A percentile compares a stretch with the other conserved stretches of the same genome.
phyloP scores from a whole-genome alignment of 2,113 vertebrate genomes.

The Gambusia holbrooki region DNA sequence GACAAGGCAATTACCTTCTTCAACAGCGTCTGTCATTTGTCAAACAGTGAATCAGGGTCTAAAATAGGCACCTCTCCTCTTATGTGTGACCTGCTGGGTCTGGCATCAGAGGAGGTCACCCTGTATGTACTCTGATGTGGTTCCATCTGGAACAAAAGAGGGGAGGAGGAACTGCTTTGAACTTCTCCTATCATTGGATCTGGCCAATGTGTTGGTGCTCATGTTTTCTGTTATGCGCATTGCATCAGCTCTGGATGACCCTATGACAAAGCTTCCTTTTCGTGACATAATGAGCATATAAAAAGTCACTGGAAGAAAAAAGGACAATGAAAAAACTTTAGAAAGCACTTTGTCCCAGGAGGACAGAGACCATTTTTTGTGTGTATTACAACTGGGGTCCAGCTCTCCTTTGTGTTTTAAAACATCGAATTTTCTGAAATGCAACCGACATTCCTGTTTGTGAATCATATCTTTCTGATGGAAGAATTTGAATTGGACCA shows the following conservation, averaged over 20 bases:
- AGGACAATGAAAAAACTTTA: slow-evolving; percentile 67
- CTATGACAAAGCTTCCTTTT: slow-evolving; percentile 68
- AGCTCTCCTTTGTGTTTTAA: slow-evolving; percentile 48
- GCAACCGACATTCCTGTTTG: slow-evolving; percentile 58
- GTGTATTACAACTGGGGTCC: slow-evolving; percentile 79
- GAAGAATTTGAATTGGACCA: slow-evolving; percentile 64
- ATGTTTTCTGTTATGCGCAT: slow-evolving; percentile 80
- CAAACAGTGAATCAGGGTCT: slow-evolving; percentile 61
- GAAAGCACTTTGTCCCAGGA: slow-evolving; percentile 47
- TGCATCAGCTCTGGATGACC: slow-evolving; percentile 75
- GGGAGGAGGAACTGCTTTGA: slow-evolving; percentile 46
- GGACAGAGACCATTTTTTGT: slow-evolving; percentile 70
- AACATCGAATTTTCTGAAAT: slow-evolving; percentile 60
- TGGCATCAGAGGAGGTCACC: slow-evolving; percentile 54
- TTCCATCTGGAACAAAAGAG: slow-evolving; percentile 34
- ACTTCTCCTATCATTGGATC: slow-evolving; percentile 71
- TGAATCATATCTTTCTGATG: slow-evolving; percentile 64
- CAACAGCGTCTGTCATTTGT: slow-evolving; percentile 69
- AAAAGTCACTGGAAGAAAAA: slow-evolving; percentile 64
- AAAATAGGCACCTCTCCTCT: slow-evolving; percentile 57
- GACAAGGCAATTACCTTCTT: slow-evolving; percentile 64
- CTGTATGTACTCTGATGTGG: slow-evolving; percentile 68
- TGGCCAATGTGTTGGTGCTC: slow-evolving; percentile 71
- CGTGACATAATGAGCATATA: slow-evolving; percentile 72
- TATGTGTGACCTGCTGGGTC: slow-evolving; percentile 58